A percentile compares a stretch with the other conserved stretches of the same genome.
Evolutionary conservation across 2,888 invertebrate species (phyloP).

Genomic region (Megaustenia siamemsis): DNA sequence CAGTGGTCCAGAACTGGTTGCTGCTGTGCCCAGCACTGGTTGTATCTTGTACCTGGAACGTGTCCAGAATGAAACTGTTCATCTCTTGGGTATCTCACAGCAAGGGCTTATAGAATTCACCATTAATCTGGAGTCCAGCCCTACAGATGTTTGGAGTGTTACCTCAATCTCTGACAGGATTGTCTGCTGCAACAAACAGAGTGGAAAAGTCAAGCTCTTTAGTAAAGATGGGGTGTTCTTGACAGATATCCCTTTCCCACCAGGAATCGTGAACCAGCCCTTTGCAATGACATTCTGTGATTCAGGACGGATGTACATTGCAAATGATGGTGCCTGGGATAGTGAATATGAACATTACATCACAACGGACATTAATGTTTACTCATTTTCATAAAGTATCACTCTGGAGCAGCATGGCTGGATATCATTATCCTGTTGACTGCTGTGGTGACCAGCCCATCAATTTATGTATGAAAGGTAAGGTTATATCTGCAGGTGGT

Average conservation of each 20-base stretch:
- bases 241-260: slow-evolving; percentile 7
- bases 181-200: slow-evolving; percentile 45
- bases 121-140: not conserved
- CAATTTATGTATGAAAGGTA: too few relatives aligned
- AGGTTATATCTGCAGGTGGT: too few relatives aligned
- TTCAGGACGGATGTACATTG: slow-evolving; percentile 41
- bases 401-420: not conserved
- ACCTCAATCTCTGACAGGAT: slow-evolving; percentile 34
- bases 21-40: slow-evolving; percentile 18
- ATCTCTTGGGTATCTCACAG: slow-evolving; percentile 31
- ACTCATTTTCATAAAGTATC: slow-evolving; percentile 26
- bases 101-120: slow-evolving; percentile 12
- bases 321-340: slow-evolving; percentile 51
- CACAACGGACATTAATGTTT: slow-evolving; percentile 47
- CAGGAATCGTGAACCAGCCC: slow-evolving; percentile 30
- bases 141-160: slow-evolving; percentile 47
- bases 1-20: slow-evolving; percentile 44
- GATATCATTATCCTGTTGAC: not conserved
- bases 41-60: slow-evolving; percentile 44
- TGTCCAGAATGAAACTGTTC: not conserved
- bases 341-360: slow-evolving; percentile 43
- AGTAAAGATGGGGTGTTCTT: not conserved
- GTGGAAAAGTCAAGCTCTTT: slow-evolving; percentile 30
- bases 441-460: not conserved
- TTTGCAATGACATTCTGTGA: slow-evolving; percentile 47